A percentile compares a stretch with the other conserved stretches of the same genome.
Evolutionary conservation across 2,113 vertebrate genomes (phyloP).

Genomic region (Microcebus murinus): DNA sequence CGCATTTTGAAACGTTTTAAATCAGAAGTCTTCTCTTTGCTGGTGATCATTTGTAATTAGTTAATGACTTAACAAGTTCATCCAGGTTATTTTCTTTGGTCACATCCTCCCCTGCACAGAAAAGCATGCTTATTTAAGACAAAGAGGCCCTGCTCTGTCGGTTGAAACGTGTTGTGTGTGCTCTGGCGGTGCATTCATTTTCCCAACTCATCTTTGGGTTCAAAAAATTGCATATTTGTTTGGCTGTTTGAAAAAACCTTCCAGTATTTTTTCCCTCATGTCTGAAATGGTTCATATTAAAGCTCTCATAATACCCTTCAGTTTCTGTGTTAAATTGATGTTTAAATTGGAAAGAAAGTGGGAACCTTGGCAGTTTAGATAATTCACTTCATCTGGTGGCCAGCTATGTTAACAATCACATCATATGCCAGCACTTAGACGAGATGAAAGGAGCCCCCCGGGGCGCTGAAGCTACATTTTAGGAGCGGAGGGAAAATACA

Average conservation of each 20-base stretch:
- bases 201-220: conserved; percentile 68
- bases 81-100: conserved; percentile 30
- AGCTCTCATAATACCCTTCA: conserved; percentile 87
- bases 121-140: conserved; percentile 33
- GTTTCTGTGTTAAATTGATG: conserved; percentile 88
- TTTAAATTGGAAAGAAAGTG: conserved; percentile 90
- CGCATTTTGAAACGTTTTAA: background rate
- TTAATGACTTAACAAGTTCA: conserved; percentile 38
- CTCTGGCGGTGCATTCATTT: conserved; percentile 56
- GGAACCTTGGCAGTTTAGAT: conserved; percentile 88
- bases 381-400: conserved; percentile 91
- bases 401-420: conserved; percentile 90
- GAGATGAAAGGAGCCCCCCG: conserved; percentile 87
- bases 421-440: conserved; percentile 86
- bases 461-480: conserved; percentile 84
- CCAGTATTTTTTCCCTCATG: conserved; percentile 75
- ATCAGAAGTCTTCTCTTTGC: background rate
- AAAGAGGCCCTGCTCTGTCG: background rate
- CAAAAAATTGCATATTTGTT: conserved; percentile 80
- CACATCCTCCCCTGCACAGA: background rate
- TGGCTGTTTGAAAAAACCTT: conserved; percentile 70
- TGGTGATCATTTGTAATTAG: background rate
- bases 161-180: background rate
- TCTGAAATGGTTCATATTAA: conserved; percentile 86
- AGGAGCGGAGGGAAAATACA: conserved; percentile 83